Conservation (phyloP, 2,888 invertebrate genomes). For the Epirrhoe tristata region DNA sequence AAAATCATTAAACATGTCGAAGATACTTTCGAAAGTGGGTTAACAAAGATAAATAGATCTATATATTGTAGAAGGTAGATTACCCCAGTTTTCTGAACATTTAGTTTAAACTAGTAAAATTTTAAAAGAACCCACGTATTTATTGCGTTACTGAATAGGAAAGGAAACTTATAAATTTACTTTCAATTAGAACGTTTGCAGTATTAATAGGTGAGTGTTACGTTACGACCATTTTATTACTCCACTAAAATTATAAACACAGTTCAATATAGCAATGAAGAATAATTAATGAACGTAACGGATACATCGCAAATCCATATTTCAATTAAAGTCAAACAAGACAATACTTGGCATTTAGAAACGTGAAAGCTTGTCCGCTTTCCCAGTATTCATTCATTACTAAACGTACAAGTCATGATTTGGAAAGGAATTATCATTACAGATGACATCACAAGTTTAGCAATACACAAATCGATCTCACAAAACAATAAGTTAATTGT, state of each 20-base stretch:
- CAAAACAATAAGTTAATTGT: slow-evolving; percentile 57
- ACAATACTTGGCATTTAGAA: slow-evolving; percentile 45
- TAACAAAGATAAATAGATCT: slow-evolving; percentile 62
- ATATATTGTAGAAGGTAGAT: slow-evolving; percentile 46
- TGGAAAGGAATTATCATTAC: slow-evolving; percentile 42
- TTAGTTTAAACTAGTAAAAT: no score
- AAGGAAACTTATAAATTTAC: background rate
- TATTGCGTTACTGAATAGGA: background rate
- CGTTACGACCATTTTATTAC: background rate
- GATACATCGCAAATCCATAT: slow-evolving; percentile 31
- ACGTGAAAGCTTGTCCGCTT: slow-evolving; percentile 42
- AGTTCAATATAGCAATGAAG: slow-evolving; percentile 9
- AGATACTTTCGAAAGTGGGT: slow-evolving; percentile 60
- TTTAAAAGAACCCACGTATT: no score
- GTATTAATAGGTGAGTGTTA: background rate
- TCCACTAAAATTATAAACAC: slow-evolving; percentile 2
- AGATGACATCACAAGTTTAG: slow-evolving; percentile 55
- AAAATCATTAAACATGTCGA: slow-evolving; percentile 62
- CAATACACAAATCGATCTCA: slow-evolving; percentile 46
- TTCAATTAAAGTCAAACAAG: slow-evolving; percentile 44
- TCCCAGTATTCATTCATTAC: slow-evolving; percentile 43
- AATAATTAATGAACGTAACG: slow-evolving; percentile 32
- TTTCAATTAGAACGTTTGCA: background rate
- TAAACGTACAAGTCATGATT: slow-evolving; percentile 46
- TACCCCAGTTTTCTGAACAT: slow-evolving; percentile 47